Conservation (phyloP, 1,140 invertebrate species). For the Drosophila insularis region DNA sequence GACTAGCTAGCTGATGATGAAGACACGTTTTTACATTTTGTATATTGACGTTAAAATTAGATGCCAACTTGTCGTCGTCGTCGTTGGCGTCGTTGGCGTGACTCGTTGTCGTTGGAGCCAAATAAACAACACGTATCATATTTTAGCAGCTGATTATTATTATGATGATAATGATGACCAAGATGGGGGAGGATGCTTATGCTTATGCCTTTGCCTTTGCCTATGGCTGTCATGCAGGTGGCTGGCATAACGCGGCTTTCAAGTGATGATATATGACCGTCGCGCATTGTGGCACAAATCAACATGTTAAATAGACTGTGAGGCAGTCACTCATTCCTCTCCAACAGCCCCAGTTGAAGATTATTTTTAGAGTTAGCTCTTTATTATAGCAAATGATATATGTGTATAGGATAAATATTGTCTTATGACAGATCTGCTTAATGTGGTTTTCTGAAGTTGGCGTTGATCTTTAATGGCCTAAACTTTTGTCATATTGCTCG, state of each 20-base stretch:
- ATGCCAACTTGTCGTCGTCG: conserved; percentile 73
- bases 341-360: neutral
- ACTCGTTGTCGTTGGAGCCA: conserved; percentile 25
- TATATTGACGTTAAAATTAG: conserved; percentile 81
- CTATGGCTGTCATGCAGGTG: conserved; percentile 33
- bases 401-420: neutral
- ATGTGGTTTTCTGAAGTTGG: neutral
- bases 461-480: conserved; percentile 3
- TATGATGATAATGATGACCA: conserved; percentile 45
- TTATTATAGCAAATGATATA: neutral
- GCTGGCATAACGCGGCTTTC: conserved; percentile 50
- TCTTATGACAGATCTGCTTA: neutral
- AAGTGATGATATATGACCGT: conserved; percentile 68
- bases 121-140: conserved; percentile 75
- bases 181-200: conserved; percentile 22
- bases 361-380: conserved; percentile 28
- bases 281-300: conserved; percentile 62
- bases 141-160: conserved; percentile 62
- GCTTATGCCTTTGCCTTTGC: neutral
- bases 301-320: conserved; percentile 71
- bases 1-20: conserved; percentile 55
- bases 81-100: conserved; percentile 5
- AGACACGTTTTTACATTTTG: conserved; percentile 78
- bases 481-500: conserved; percentile 41
- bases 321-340: conserved; percentile 10